Evolutionary conservation across 2,113 vertebrate species (phyloP), one percentile per base, ranked within the genome.

Genomic region (Elaphurus davidianus): DNA sequence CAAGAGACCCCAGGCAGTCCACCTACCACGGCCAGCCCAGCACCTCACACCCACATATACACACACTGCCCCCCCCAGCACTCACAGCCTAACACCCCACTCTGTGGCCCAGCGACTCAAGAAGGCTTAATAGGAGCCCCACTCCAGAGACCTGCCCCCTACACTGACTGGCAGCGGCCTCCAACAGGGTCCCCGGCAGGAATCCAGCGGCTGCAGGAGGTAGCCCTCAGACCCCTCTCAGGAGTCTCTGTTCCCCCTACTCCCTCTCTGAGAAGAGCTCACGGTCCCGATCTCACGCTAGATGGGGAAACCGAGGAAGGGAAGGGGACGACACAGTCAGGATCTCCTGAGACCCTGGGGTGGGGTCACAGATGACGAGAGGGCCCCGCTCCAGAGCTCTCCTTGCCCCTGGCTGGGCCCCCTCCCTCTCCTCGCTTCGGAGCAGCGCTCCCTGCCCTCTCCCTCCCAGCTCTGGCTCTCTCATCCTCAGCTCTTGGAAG

Each of bases 401-500:
- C 95, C 92, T 97, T 47, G 97, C 97, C 98, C 93, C 92, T 60
- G 88, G 90, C 94, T 90, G 98, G 96, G 96, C 97, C 97, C 96
- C 94, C 96, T 96, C 97, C 91, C 95, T 82, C 89, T 93, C 52
- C 81, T n/a, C 27, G 30, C 84, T 57, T 78, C 50, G 11, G 92
- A 98, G 96, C 96, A 97, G 97, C 85, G 71, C 91, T 97, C 97
- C 96, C 97, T 97, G 96, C 97, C 90, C 96, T 97, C 97, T 97
- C 96, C 96, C 98, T 98, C 97, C 97, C 90, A 81, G 97, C 88
- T 88, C 98, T 98, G 98, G 98, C 97, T 89, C 97, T 98, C 97
- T 97, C 96, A 98, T 97, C 98, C 97, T 97, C 82, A 96, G 98
- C 98, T 98, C 98, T 97, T 98, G 97, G 98, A 98, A 98, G 98